These are phyloP conservation scores for Montipora capitata DNA, from an alignment of 92 coral and sea anemone genomes.

Conservation along the genomic window DNA sequence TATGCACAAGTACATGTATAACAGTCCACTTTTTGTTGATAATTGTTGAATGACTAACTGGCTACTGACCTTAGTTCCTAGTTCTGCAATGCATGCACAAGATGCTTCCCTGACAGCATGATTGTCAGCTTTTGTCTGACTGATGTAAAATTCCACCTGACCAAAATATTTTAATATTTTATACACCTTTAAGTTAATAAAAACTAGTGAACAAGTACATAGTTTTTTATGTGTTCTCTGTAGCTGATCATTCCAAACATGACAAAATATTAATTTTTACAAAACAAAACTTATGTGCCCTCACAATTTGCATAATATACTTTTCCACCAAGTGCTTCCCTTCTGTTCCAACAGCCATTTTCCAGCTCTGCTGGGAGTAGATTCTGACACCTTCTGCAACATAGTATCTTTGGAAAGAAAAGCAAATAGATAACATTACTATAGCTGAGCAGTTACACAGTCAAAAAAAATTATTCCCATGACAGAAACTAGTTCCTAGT, in stretches of 20 bases:
- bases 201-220: no score
- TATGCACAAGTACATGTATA: no score
- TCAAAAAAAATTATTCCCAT: no score
- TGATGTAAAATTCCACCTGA: conserved; percentile 96
- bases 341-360: conserved; percentile 88
- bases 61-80: conserved; percentile 89
- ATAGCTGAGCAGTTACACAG: no score
- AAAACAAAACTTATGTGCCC: not conserved
- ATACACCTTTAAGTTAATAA: no score
- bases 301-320: conserved; percentile 95
- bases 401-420: conserved; percentile 75
- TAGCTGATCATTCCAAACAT: no score
- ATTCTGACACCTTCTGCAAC: conserved; percentile 99
- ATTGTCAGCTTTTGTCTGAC: conserved; percentile 98
- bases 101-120: conserved; percentile 99
- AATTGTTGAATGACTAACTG: no score
- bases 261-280: no score
- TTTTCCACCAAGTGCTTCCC: conserved; percentile 95
- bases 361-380: conserved; percentile 98
- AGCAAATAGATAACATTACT: not conserved
- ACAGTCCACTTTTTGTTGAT: no score
- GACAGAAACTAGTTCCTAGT: no score
- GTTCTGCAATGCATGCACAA: conserved; percentile 97
- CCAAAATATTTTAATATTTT: not conserved
- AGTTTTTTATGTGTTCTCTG: no score